Evolutionary conservation across 2,888 invertebrate genomes (phyloP), one percentile per base, ranked within the genome.

Genomic region (Dioctria linearis): DNA sequence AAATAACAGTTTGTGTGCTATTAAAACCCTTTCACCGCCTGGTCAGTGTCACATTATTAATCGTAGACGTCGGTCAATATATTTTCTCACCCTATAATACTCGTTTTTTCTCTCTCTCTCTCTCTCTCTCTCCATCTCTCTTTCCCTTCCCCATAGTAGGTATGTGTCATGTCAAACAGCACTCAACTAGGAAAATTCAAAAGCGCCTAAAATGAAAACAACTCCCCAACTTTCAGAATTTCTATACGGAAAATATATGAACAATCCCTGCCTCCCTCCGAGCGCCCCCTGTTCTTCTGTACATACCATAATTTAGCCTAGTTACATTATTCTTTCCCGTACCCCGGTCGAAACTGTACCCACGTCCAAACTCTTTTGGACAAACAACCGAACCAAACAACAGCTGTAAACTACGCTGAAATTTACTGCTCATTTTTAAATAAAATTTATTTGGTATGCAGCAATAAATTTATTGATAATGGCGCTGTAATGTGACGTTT

Each of bases 401-500:
- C 69, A 71, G 76, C 76, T 76, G 76, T 76, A 76, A 76, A 76
- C 76, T 76, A 76, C 49, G 63, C 76, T 49, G 40, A 76, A 76
- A 76, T 76, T 76, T 76, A 76, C 63, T 61, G 76, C 63, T 63
- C 63, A 76, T 76, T 76, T 76, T 76, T 76, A 76, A 76, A 76
- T 63, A 63, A 76, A 76, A 76, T 76, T 76, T 76, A 76, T 76
- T 81, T 73, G 65, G 66, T 81, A 65, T 49, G 79, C 67, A 73
- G 79, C 81, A 73, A 83, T 83, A 83, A 25, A 83, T 82, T 83
- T 82, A 83, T 82, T 82, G 82, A 80, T 82, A 83, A 83, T 82
- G 82, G 82, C 81, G 81, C 82, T 82, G 82, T 83, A 83, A 83
- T 83, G 82, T 83, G 83, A 83, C 83, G 82, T 79, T 69, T 81